A percentile compares a stretch with the other conserved stretches of the same genome.
phyloP scores from a whole-genome alignment of 2,888 invertebrate species.

The Noctua comes region DNA sequence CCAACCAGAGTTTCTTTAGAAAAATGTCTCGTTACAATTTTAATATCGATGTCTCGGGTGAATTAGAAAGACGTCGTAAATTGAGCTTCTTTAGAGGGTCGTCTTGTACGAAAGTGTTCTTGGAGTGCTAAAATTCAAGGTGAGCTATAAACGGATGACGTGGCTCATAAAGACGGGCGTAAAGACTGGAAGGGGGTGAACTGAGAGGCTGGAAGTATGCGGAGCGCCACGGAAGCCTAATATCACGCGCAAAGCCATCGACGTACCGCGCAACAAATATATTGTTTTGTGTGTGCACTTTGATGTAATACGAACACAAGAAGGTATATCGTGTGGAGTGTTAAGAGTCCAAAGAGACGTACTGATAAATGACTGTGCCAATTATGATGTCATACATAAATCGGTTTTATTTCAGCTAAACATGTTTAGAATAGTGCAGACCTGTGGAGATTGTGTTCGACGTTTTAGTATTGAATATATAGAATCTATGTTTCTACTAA shows the following conservation, averaged over 20 bases:
- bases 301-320: constrained; percentile 82
- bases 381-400: constrained; percentile 8
- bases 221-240: constrained; percentile 75
- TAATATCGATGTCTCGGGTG: constrained; percentile 58
- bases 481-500: constrained; percentile 20
- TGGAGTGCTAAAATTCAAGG: constrained; percentile 72
- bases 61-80: constrained; percentile 65
- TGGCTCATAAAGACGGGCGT: constrained; percentile 72
- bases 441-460: constrained; percentile 27
- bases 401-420: constrained; percentile 8
- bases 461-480: constrained; percentile 7
- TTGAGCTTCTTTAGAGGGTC: constrained; percentile 56
- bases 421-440: constrained; percentile 37
- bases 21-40: constrained; percentile 44
- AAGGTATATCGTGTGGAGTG: constrained; percentile 47
- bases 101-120: constrained; percentile 43
- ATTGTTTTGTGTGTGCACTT: constrained; percentile 67
- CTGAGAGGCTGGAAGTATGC: constrained; percentile 66
- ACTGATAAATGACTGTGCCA: constrained; percentile 16
- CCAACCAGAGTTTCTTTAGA: constrained; percentile 20
- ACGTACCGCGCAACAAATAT: constrained; percentile 62
- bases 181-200: constrained; percentile 69
- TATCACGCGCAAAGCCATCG: constrained; percentile 74
- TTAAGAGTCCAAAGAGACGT: constrained; percentile 21
- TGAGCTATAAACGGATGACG: constrained; percentile 78